phyloP scores from a whole-genome alignment of 2,113 vertebrate species.

The Alaudala cheleensis region DNA sequence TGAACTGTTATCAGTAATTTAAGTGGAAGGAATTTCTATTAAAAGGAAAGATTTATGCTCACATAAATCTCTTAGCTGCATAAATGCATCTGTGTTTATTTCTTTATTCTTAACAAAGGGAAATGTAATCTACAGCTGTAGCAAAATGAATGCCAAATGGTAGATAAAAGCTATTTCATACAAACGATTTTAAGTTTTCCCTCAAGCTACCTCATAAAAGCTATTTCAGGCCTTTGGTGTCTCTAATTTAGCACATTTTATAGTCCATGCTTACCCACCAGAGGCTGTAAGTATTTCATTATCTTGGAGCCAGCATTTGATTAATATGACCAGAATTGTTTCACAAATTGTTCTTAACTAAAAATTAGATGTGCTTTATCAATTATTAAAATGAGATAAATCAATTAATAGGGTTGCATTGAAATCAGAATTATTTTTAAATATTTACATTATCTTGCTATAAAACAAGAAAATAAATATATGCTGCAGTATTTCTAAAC shows the following conservation, averaged over 20 bases:
- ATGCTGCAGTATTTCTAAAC: not conserved
- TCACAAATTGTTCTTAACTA: conserved; percentile 6
- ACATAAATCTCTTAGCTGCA: not conserved
- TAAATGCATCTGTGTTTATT: not conserved
- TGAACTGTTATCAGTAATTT: not conserved
- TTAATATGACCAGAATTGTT: conserved; percentile 18
- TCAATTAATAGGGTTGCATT: not conserved
- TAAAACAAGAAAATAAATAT: not conserved
- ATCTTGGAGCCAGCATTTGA: not conserved
- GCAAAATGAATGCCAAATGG: not conserved
- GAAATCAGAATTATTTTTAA: not conserved
- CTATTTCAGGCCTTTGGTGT: not conserved
- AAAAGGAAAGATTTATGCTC: not conserved
- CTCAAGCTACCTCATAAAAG: not conserved
- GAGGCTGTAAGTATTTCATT: not conserved
- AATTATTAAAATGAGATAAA: not conserved
- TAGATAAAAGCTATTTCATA: conserved; percentile 3
- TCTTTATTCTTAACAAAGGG: not conserved
- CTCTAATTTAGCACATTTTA: not conserved
- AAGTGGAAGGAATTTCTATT: not conserved
- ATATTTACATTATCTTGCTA: not conserved
- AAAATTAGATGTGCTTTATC: not conserved
- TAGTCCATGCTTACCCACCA: not conserved
- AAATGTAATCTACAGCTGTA: not conserved
- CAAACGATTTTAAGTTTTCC: not conserved